Evolutionary conservation across 2,797 vertebrate genomes (phyloP).

Genomic region (Pithecia hirsuta): DNA sequence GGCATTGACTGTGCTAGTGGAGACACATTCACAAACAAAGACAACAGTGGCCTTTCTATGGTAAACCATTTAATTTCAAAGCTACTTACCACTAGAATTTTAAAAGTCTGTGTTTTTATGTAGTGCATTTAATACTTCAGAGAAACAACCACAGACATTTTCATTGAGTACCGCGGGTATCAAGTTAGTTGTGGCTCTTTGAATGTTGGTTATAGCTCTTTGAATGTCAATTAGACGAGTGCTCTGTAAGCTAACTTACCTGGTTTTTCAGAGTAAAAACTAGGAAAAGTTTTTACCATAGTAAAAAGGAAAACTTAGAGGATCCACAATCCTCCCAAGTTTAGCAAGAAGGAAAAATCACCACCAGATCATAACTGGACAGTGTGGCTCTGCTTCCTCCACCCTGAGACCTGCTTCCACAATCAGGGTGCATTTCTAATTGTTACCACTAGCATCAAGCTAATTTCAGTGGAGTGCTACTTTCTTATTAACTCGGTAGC

Average conservation of each 20-base stretch:
- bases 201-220: not conserved
- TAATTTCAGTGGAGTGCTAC: not conserved
- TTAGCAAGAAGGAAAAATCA: not conserved
- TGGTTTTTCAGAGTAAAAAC: slow-evolving; percentile 13
- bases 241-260: not conserved
- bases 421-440: not conserved
- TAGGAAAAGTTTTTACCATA: not conserved
- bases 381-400: not conserved
- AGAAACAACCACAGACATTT: not conserved
- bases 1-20: slow-evolving; percentile 98
- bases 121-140: not conserved
- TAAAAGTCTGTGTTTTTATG: not conserved
- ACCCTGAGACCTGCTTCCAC: not conserved
- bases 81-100: not conserved
- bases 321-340: not conserved
- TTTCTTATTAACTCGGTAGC: not conserved
- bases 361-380: not conserved
- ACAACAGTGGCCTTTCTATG: slow-evolving; percentile 91
- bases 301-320: not conserved
- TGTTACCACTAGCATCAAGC: not conserved
- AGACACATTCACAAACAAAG: slow-evolving; percentile 94
- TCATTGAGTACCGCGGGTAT: not conserved
- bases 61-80: slow-evolving; percentile 81
- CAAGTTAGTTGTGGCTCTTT: not conserved
- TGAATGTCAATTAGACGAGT: not conserved